Percentiles rank a stretch among this genome's conserved stretches.
Conservation (phyloP, 2,113 vertebrate species). For the Pelvicachromis taeniatus region DNA sequence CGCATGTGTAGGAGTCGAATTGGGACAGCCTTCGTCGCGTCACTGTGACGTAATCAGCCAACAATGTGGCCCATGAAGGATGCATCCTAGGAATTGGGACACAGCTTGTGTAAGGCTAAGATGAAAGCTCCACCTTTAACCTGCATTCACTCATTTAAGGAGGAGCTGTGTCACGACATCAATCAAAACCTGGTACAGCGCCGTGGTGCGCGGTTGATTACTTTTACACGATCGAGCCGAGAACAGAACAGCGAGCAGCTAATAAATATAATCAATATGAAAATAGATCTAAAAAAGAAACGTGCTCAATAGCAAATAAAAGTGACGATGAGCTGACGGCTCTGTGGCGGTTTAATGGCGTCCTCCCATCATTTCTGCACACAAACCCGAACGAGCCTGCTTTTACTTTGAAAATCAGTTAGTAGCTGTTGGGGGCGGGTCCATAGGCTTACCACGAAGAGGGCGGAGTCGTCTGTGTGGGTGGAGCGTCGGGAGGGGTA, state of each 20-base stretch:
- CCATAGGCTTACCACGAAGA: constrained; percentile 91
- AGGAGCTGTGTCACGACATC: background rate
- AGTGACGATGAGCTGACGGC: background rate
- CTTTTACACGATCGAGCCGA: background rate
- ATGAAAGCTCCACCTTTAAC: background rate
- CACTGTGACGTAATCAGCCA: too few species aligned
- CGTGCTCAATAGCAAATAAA: too few species aligned
- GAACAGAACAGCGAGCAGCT: background rate
- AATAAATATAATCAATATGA: background rate
- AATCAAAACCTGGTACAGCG: background rate
- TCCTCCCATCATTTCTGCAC: accelerated
- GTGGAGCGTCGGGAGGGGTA: constrained; percentile 94
- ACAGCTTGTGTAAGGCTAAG: background rate
- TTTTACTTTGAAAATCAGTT: background rate
- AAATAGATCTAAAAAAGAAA: background rate
- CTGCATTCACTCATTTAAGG: background rate
- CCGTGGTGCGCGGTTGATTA: too few species aligned
- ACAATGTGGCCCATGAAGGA: too few species aligned
- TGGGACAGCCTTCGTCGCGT: too few species aligned
- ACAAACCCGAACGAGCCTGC: background rate
- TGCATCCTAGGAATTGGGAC: too few species aligned
- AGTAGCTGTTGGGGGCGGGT: background rate
- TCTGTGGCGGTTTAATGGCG: background rate
- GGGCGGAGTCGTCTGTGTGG: constrained; percentile 98
- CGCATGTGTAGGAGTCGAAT: too few species aligned